Evolutionary conservation across 2,113 vertebrate genomes (phyloP), one percentile per base, ranked within the genome.

Genomic region (Halcyon senegalensis): DNA sequence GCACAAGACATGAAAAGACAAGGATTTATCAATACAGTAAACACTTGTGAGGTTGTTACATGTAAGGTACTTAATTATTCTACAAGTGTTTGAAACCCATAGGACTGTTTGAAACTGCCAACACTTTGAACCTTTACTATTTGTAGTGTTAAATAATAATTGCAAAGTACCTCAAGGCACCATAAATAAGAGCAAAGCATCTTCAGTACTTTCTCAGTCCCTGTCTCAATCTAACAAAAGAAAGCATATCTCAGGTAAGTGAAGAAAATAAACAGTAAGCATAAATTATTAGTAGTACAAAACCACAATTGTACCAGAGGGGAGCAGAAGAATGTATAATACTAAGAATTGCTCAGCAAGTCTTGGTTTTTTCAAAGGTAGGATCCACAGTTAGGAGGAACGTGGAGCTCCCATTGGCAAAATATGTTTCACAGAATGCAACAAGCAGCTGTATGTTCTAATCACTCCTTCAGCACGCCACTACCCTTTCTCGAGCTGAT

Each of bases 81-180:
- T 56, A 70, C 1, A 0, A 33, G 37, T 13, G 16, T 55, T 87
- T 77, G 68, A 94, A 93, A 90, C 19, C 64, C n/a, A 15, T 46
- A 55, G 1, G 1, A 87, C 25, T 63, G 24, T 63, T 62, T 86
- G 84, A 96, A 90, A 73, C 19, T 69, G 73, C 10, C 48, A 93
- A 58, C 33, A 50, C 20, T 87, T 93, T 44, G 56, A 87, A 79
- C 5, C 5, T 87, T 51, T 60, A 46, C 14, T 78, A 37, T 72
- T 88, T 88, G 44, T 17, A 91, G 43, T 15, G 53, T 83, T 94
- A 86, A 74, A 14, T 73, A 84, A 48, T 41, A 91, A 70, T 25
- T 66, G 48, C 44, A 51, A 70, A 90, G 20, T 70, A 77, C 46
- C 44, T 53, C 43, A 77, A 53, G 59, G 33, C 35, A 81, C 72